Evolutionary conservation across 1,140 invertebrate species (phyloP).

Genomic region (Leptinotarsa defecta): DNA sequence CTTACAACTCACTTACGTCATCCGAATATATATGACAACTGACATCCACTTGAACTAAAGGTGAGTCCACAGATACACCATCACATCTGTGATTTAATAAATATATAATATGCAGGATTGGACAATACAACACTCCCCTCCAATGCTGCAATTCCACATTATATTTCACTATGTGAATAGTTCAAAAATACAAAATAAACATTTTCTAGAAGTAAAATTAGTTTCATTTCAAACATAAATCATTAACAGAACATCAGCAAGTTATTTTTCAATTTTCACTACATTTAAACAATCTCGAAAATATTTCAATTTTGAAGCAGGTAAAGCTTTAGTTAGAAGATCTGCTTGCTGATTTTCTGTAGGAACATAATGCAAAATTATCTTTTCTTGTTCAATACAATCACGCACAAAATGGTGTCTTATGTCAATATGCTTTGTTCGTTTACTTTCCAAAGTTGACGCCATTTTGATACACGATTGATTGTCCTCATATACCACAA

Average conservation of each 20-base stretch:
- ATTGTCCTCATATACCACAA: conserved; percentile 32
- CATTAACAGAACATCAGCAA: no score
- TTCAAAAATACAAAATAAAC: not conserved
- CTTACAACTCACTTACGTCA: no score
- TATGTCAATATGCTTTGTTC: conserved; percentile 51
- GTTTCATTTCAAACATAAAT: not conserved
- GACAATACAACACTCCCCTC: not conserved
- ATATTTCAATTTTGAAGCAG: conserved; percentile 22
- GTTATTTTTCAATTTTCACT: conserved; percentile 14
- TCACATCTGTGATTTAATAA: no score
- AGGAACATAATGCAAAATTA: conserved; percentile 33
- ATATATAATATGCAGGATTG: not conserved
- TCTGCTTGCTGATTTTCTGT: conserved; percentile 42
- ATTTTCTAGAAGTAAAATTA: not conserved
- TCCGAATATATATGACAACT: no score
- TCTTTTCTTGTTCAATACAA: conserved; percentile 29
- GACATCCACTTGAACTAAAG: no score
- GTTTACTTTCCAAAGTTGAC: conserved; percentile 28
- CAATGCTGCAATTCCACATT: conserved; percentile 4
- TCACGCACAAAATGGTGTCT: conserved; percentile 47
- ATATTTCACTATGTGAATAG: not conserved
- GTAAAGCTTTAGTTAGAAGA: conserved; percentile 40
- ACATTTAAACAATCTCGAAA: conserved; percentile 31
- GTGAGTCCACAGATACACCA: no score
- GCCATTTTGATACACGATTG: conserved; percentile 35